Evolutionary conservation across 2,113 vertebrate species (phyloP).

Genomic region (Ursus arctos): DNA sequence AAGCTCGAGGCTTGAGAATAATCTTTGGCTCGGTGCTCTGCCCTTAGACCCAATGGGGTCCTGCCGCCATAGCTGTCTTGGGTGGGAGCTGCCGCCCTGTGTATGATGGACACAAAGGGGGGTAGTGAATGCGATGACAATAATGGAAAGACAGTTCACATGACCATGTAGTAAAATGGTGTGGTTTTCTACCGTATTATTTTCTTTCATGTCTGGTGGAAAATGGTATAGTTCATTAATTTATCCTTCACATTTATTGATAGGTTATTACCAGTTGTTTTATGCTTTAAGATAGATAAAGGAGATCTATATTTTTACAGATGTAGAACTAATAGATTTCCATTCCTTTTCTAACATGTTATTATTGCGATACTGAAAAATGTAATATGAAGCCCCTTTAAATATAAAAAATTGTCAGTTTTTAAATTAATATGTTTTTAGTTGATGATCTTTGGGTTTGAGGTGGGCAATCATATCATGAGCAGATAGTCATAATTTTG

Average conservation of each 20-base stretch:
- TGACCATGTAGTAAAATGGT: not conserved
- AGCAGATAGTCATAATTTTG: not conserved
- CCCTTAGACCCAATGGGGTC: not conserved
- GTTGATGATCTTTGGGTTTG: not conserved
- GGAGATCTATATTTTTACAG: not conserved
- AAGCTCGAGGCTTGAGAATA: not conserved
- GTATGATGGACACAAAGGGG: not conserved
- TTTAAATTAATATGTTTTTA: not conserved
- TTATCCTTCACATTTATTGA: not conserved
- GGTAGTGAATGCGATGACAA: not conserved
- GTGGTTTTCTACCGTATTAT: not conserved
- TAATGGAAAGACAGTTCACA: not conserved
- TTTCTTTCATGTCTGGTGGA: not conserved
- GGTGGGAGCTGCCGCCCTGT: not conserved
- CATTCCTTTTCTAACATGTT: constrained; percentile 18
- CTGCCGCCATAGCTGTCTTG: too few species aligned
- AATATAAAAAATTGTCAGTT: not conserved
- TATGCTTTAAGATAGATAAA: not conserved
- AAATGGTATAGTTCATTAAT: not conserved
- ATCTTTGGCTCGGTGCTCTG: not conserved
- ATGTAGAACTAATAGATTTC: not conserved
- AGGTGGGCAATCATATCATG: not conserved
- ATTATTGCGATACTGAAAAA: not conserved
- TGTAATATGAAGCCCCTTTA: not conserved
- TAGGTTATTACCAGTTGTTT: not conserved